Evolutionary conservation across 1,140 invertebrate genomes (phyloP), one percentile per base, ranked within the genome.

Genomic region (Stegodyphus dumicola): DNA sequence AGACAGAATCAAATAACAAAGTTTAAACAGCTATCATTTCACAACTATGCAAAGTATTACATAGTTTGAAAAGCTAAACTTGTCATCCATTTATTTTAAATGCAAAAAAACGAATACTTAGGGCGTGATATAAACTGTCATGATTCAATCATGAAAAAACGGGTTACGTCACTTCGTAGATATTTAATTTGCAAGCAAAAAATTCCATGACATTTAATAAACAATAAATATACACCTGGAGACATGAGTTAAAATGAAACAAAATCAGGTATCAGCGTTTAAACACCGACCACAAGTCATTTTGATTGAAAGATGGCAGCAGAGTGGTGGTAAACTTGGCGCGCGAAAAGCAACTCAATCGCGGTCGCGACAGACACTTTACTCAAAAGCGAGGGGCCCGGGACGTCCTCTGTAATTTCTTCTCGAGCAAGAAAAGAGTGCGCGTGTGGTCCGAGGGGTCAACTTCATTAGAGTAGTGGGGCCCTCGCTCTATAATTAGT

Each of bases 401-500:
- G 52, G n/a, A 51, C 70, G 71, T 83, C 80, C 71, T 75, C 80
- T 83, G 70, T 81, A 81, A 81, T 81, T 81, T 81, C 69, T 71
- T 71, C 70, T 33, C 64, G 77, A n/a, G 51, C 77, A 77, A 49
- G 53, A 75, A 56, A 67, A 33, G 9, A 18, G 60, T 49, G 33
- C 78, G 69, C 81, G 81, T 85, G 81, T 85, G 81, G 81, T 85
- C 81, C 67, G 56, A 77, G 81, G 69, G 81, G 81, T 85, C 81
- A 85, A 85, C 81, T 85, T 85, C 81, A 85, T 85, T 85, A 85
- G 81, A 70, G 74, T 49, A 67, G 6, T 77, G 81, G 60, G 65
- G 81, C 73, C 81, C 70, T 74, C 18, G 81, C 71, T 85, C 81
- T 85, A 85, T 77, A 85, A 85, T 85, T 85, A 85, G 75, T 56